Evolutionary conservation across 53 echinoderm and acorn worm species (phyloP).

Genomic region (Hippasteria phrygiana): DNA sequence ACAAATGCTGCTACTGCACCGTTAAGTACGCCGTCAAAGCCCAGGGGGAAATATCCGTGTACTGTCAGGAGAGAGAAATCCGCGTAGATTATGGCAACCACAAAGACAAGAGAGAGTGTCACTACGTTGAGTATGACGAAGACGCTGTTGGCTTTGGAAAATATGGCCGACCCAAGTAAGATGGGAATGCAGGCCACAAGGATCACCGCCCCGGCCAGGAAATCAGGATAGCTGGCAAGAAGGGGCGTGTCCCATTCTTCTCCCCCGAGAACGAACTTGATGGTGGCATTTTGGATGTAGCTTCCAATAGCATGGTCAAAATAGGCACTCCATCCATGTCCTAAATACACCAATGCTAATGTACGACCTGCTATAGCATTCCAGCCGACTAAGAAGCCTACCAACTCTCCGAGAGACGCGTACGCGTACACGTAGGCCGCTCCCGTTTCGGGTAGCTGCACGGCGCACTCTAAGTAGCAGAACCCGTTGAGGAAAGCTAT

Average conservation of each 20-base stretch:
- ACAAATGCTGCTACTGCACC: conserved; percentile 56
- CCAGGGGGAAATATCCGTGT: conserved; percentile 64
- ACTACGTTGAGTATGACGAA: conserved; percentile 66
- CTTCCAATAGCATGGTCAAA: conserved; percentile 67
- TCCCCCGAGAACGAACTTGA: conserved; percentile 44
- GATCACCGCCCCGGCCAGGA: conserved; percentile 52
- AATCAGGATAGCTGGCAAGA: conserved; percentile 71
- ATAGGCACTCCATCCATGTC: conserved; percentile 81
- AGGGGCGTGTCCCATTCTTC: conserved; percentile 53
- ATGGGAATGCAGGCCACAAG: conserved; percentile 35
- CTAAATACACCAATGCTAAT: conserved; percentile 53
- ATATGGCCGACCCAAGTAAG: conserved; percentile 42
- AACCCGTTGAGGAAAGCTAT: conserved; percentile 23
- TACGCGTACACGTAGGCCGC: conserved; percentile 50
- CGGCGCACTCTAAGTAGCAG: conserved; percentile 45
- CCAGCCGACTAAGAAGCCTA: conserved; percentile 60
- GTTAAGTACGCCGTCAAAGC: conserved; percentile 55
- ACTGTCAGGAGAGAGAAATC: conserved; percentile 48
- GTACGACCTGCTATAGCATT: conserved; percentile 65
- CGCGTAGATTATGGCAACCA: conserved; percentile 48
- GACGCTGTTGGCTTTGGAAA: conserved; percentile 52
- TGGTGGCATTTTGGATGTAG: conserved; percentile 61
- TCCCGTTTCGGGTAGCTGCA: conserved; percentile 28
- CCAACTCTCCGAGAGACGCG: conserved; percentile 46
- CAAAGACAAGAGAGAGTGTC: conserved; percentile 57